These are phyloP conservation scores for Agriopis marginaria DNA, from an alignment of 2,888 invertebrate genomes.

Conservation along the genomic window DNA sequence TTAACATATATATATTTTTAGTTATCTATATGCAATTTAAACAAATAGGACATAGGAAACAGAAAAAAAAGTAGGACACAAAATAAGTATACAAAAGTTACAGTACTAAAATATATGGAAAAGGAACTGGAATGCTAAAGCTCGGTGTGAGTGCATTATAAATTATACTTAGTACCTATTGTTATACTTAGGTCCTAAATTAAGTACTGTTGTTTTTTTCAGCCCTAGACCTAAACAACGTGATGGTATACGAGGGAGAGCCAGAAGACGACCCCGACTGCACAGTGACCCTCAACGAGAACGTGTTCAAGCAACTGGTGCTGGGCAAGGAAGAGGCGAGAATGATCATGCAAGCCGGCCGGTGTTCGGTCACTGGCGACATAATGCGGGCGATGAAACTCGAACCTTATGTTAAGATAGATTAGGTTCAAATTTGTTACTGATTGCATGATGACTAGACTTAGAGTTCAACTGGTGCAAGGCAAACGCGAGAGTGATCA, in stretches of 20 bases:
- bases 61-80: too few relatives aligned
- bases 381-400: slow-evolving; percentile 84
- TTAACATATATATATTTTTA: too few relatives aligned
- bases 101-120: too few relatives aligned
- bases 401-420: slow-evolving; percentile 64
- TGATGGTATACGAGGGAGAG: slow-evolving; percentile 77
- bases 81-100: too few relatives aligned
- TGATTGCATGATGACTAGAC: slow-evolving; percentile 82
- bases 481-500: slow-evolving; percentile 73
- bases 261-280: slow-evolving; percentile 78
- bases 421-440: background rate
- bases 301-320: slow-evolving; percentile 77
- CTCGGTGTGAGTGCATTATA: too few relatives aligned
- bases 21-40: too few relatives aligned
- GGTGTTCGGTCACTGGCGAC: slow-evolving; percentile 83
- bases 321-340: slow-evolving; percentile 73
- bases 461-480: slow-evolving; percentile 78
- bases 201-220: slow-evolving; percentile 43
- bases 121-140: too few relatives aligned
- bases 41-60: too few relatives aligned
- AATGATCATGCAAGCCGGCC: slow-evolving; percentile 78
- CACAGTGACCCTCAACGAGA: slow-evolving; percentile 79
- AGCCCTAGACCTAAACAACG: slow-evolving; percentile 79
- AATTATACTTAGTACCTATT: too few relatives aligned
- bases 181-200: too few relatives aligned